These are phyloP conservation scores for Cuniculus paca DNA, from an alignment of 2,797 vertebrate genomes.

Conservation along the genomic window DNA sequence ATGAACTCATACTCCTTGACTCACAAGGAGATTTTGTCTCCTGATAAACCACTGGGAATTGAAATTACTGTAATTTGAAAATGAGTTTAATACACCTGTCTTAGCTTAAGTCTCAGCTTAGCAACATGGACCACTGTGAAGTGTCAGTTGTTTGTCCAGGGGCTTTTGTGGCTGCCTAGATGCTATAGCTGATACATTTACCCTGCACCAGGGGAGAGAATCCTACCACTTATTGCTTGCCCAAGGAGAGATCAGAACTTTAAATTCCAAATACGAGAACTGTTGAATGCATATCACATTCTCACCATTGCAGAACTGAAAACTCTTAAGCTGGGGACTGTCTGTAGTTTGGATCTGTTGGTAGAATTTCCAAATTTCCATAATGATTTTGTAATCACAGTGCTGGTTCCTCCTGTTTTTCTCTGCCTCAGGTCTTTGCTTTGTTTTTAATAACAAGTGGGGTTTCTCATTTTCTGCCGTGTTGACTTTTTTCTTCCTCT, in stretches of 20 bases:
- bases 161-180: not conserved
- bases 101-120: not conserved
- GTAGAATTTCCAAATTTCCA: not conserved
- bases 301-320: not conserved
- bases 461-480: not conserved
- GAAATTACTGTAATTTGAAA: not conserved
- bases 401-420: not conserved
- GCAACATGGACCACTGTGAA: not conserved
- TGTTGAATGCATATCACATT: not conserved
- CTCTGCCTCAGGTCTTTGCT: conserved; percentile 9
- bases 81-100: not conserved
- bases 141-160: not conserved
- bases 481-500: not conserved
- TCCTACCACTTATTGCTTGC: not conserved
- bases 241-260: not conserved
- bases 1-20: not conserved
- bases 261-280: not conserved
- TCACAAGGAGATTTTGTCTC: not conserved
- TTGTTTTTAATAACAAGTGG: not conserved
- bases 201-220: not conserved
- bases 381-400: not conserved
- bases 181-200: not conserved
- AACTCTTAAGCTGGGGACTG: not conserved
- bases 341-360: not conserved
- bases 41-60: not conserved